phyloP scores from a whole-genome alignment of 2,797 vertebrate genomes.

The Iguana delicatissima region DNA sequence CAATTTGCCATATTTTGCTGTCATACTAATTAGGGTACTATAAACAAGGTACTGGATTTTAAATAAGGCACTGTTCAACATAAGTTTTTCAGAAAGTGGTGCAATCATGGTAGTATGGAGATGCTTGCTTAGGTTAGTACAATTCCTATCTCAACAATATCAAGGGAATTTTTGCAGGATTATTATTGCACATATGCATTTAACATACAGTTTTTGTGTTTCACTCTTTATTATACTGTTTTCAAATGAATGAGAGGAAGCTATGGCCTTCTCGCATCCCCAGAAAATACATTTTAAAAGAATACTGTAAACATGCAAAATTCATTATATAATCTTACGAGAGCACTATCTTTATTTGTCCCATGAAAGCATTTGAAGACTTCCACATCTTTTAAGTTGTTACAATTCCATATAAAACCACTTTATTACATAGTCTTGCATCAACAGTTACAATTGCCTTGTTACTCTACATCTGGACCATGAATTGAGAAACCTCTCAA shows the following conservation, averaged over 20 bases:
- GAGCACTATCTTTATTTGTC: background rate
- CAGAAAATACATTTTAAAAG: background rate
- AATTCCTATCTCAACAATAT: background rate
- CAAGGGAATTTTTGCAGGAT: too few species aligned
- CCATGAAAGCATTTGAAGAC: background rate
- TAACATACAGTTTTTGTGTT: too few species aligned
- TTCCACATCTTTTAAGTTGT: background rate
- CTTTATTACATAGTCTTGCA: background rate
- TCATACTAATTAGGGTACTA: background rate
- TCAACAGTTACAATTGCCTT: background rate
- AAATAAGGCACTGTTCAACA: background rate
- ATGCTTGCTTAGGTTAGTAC: background rate
- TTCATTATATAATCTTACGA: background rate
- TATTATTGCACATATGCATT: too few species aligned
- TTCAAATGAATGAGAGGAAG: background rate
- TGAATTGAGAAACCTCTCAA: background rate
- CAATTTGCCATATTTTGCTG: background rate
- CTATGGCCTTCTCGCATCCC: too few species aligned
- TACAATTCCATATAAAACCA: too few species aligned
- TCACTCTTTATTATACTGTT: too few species aligned
- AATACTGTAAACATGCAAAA: background rate
- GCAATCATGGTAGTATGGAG: too few species aligned
- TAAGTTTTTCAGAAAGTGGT: background rate
- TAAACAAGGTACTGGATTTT: too few species aligned
- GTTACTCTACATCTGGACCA: background rate